Percentiles rank a stretch among this genome's conserved stretches.
Conservation (phyloP, 2,888 invertebrate genomes). For the Hypena proboscidalis region DNA sequence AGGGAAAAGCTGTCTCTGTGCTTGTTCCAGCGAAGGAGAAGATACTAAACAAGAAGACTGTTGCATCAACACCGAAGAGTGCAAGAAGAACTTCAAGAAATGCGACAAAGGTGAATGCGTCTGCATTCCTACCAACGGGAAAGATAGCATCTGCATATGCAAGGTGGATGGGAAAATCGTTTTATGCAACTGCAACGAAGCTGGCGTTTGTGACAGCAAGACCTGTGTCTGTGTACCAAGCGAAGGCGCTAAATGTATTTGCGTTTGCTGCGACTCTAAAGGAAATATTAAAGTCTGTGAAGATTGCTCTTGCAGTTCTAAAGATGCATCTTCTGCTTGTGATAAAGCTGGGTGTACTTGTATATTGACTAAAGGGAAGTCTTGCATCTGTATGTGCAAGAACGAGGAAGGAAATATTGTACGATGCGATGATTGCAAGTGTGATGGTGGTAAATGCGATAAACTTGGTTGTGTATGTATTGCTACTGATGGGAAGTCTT, state of each 20-base stretch:
- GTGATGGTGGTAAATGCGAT: conserved; percentile 28
- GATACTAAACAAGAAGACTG: conserved; percentile 48
- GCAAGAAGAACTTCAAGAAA: conserved; percentile 26
- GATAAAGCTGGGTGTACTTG: conserved; percentile 19
- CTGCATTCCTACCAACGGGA: conserved; percentile 45
- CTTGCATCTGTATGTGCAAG: conserved; percentile 31
- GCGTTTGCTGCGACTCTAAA: conserved; percentile 23
- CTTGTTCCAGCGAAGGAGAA: conserved; percentile 43
- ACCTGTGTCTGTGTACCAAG: conserved; percentile 26
- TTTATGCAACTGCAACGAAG: conserved; percentile 29
- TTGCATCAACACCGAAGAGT: conserved; percentile 32
- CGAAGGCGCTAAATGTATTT: conserved; percentile 28
- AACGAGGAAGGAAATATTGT: conserved; percentile 31
- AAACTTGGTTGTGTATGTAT: conserved; percentile 22
- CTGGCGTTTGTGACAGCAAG: conserved; percentile 16
- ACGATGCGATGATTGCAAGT: conserved; percentile 39
- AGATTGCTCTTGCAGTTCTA: conserved; percentile 36
- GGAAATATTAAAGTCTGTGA: conserved; percentile 30
- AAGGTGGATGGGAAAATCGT: conserved; percentile 36
- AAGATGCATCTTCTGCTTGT: conserved; percentile 9
- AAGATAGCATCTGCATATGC: conserved; percentile 46
- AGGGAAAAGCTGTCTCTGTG: conserved; percentile 41
- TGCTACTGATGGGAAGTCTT: conserved; percentile 21
- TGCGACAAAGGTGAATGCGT: conserved; percentile 43
- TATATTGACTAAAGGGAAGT: conserved; percentile 29